Base-by-base conservation (phyloP, 1,140 invertebrate species). In the Daktulosphaira vitifoliae region DNA sequence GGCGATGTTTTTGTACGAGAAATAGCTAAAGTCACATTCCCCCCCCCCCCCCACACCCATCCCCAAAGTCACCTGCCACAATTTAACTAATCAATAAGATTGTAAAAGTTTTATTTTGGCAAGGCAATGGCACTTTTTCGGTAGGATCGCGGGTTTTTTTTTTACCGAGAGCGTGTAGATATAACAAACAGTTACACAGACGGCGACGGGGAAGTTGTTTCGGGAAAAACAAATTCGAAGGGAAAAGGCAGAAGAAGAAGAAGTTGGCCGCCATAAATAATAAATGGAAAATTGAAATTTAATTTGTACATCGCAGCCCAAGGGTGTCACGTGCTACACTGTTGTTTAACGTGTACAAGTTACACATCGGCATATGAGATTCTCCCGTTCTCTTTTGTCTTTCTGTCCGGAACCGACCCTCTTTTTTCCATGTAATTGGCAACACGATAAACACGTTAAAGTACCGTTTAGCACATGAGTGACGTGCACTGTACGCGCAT, bases 291-390 rank as follows among this genome's bases (percentile, higher is more conserved):
- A 62, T 20, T 22, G 25, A 42, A 62, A 25, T 62, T 62, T 62
- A 62, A 62, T 62, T 62, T 62, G 56, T 48, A 20, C 56, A 48
- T 62, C 56, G 56, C 29, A 33, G 56, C 56, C 56, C 22, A 20
- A 62, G 56, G 56, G 56, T 62, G 56, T 62, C 56, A 62, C 56
- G 56, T 62, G 56, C 56, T 62, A n/a, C 15, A 59, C 18, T 13
- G 16, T 29, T 11, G 18, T 22, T 33, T 33, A 33, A 56, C 18
- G 25, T 42, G 20, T 15, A 26, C n/a, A n/a, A n/a, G n/a, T n/a
- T n/a, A n/a, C n/a, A n/a, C 22, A n/a, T 7, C 39, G 39, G 4
- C 23, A 44, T 13, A 53, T 42, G 20, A 23, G 26, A 33, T 59
- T 44, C 42, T 13, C 42, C 29, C 11, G 29, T 33, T 46, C 18